These are phyloP conservation scores for Papilio helenus DNA, from an alignment of 1,140 invertebrate species.

Conservation along the genomic window DNA sequence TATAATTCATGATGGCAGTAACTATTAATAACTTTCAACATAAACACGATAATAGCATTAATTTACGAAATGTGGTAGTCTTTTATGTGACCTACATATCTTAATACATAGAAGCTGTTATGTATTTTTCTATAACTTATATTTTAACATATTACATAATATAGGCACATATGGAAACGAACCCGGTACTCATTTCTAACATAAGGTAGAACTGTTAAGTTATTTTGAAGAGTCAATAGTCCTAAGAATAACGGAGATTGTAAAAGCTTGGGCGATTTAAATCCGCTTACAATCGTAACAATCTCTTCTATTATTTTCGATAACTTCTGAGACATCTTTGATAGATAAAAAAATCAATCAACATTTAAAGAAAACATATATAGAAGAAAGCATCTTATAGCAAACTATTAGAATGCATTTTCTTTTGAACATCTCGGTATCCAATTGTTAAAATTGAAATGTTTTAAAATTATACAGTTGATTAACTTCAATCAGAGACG, in stretches of 20 bases:
- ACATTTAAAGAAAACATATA: not conserved
- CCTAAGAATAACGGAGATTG: not conserved
- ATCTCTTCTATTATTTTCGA: not conserved
- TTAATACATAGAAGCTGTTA: not conserved
- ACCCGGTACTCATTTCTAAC: too few species aligned
- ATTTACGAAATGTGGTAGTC: not conserved
- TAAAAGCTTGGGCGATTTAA: not conserved
- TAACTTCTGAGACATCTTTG: not conserved
- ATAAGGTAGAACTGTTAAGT: too few species aligned
- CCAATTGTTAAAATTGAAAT: conserved; percentile 4
- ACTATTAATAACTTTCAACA: conserved; percentile 12
- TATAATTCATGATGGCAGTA: conserved; percentile 3
- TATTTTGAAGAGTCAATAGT: too few species aligned
- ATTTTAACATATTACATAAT: not conserved
- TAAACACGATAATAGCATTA: not conserved
- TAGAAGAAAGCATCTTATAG: not conserved
- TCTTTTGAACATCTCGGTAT: not conserved
- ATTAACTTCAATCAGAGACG: conserved; percentile 17
- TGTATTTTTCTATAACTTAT: not conserved
- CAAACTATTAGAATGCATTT: not conserved
- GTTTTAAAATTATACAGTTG: conserved; percentile 16
- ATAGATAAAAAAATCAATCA: not conserved
- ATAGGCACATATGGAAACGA: not conserved
- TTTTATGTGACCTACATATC: conserved; percentile 2
- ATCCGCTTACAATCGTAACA: not conserved